These are phyloP conservation scores for Ophiodon elongatus DNA, from an alignment of 2,113 vertebrate genomes.

Conservation along the genomic window DNA sequence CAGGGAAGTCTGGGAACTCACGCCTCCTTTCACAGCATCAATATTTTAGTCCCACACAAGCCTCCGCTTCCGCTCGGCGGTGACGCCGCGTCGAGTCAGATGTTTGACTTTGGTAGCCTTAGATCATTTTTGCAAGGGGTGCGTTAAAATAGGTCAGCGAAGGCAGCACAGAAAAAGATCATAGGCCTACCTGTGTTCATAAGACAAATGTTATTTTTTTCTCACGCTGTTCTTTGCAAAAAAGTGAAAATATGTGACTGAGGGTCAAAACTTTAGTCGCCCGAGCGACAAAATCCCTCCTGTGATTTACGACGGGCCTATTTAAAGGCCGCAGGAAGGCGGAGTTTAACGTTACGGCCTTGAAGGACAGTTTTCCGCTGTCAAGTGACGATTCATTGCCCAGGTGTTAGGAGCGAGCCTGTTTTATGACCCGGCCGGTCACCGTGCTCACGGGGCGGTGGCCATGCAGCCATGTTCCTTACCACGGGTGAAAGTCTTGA, in stretches of 20 bases:
- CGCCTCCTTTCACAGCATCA: conserved; percentile 73
- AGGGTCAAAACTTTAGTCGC: not conserved
- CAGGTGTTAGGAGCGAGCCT: conserved; percentile 9
- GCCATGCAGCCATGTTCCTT: not conserved
- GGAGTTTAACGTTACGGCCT: conserved; percentile 18
- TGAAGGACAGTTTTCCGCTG: conserved; percentile 17
- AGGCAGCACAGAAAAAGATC: conserved; percentile 1
- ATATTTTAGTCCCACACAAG: conserved; percentile 68
- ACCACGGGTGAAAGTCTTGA: not conserved
- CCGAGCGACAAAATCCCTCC: not conserved
- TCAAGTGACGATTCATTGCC: conserved; percentile 5
- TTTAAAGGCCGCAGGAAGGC: conserved; percentile 40
- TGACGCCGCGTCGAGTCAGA: conserved; percentile 68
- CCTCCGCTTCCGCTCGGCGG: conserved; percentile 49
- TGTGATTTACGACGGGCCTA: conserved; percentile 28
- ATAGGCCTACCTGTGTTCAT: not conserved
- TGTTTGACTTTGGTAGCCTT: conserved; percentile 57
- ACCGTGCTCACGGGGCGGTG: not conserved
- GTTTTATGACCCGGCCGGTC: conserved; percentile 5
- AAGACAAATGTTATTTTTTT: not conserved
- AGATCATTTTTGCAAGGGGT: conserved; percentile 54
- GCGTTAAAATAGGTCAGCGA: conserved; percentile 35
- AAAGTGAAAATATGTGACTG: not conserved
- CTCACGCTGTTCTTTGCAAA: not conserved
- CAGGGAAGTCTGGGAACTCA: conserved; percentile 46